These are phyloP conservation scores for Omphaloscelis lunosa DNA, from an alignment of 2,888 invertebrate species.

Conservation along the genomic window DNA sequence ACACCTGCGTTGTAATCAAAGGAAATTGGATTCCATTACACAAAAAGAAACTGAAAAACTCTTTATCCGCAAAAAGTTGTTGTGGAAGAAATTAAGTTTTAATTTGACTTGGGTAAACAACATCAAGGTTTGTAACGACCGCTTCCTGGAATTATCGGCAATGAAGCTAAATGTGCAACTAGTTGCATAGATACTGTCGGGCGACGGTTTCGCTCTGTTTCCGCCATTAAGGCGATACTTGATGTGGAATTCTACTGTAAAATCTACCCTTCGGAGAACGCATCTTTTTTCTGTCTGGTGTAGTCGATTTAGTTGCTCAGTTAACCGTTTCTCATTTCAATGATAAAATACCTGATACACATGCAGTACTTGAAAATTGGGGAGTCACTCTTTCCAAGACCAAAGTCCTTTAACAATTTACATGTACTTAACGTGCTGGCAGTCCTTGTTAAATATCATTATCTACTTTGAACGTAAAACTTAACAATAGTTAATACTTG, in stretches of 20 bases:
- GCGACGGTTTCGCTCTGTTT: constrained; percentile 70
- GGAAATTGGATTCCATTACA: constrained; percentile 26
- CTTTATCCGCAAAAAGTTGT: constrained; percentile 24
- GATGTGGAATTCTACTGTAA: constrained; percentile 39
- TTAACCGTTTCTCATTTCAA: constrained; percentile 7
- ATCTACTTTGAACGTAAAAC: constrained; percentile 32
- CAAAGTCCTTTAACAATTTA: not conserved
- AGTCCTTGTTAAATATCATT: constrained; percentile 37
- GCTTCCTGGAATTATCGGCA: constrained; percentile 67
- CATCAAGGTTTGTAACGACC: constrained; percentile 52
- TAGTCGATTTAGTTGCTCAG: not conserved
- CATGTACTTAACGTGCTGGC: constrained; percentile 2
- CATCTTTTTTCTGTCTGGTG: constrained; percentile 12
- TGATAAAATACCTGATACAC: constrained; percentile 20
- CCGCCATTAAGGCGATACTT: constrained; percentile 58
- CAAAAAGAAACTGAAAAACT: constrained; percentile 26
- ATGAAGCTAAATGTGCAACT: constrained; percentile 59
- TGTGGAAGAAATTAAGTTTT: constrained; percentile 48
- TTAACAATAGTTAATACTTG: constrained; percentile 50
- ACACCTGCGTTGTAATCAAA: constrained; percentile 5
- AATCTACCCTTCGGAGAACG: constrained; percentile 14
- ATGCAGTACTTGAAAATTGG: constrained; percentile 4
- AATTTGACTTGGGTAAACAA: constrained; percentile 53
- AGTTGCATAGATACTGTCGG: constrained; percentile 66
- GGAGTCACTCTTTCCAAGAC: constrained; percentile 9